phyloP scores from a whole-genome alignment of 2,113 vertebrate species.

The Hydrochoerus hydrochaeris region DNA sequence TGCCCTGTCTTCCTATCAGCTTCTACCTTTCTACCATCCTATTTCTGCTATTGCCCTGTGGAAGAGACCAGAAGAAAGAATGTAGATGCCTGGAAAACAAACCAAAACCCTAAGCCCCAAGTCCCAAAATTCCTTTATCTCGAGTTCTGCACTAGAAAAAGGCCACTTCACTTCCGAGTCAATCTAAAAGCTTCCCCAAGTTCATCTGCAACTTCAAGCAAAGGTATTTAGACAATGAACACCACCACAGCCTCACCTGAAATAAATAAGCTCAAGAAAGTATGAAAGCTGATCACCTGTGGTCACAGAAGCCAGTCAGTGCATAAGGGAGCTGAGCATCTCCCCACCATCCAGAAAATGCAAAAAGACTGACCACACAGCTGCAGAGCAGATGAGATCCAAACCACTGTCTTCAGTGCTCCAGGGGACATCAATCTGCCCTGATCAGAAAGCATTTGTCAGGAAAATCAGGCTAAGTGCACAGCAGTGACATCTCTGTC shows the following conservation, averaged over 20 bases:
- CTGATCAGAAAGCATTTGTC: neutral
- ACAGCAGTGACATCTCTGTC: neutral
- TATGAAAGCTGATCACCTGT: neutral
- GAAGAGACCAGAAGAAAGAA: neutral
- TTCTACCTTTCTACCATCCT: neutral
- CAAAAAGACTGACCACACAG: neutral
- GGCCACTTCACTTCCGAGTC: neutral
- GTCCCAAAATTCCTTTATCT: neutral
- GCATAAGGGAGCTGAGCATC: neutral
- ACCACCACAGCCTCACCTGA: neutral
- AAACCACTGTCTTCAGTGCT: neutral
- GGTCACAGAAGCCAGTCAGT: neutral
- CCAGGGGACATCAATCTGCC: neutral
- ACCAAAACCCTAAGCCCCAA: neutral
- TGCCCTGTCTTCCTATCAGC: neutral
- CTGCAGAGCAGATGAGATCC: neutral
- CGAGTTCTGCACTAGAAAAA: neutral
- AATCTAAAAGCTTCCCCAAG: neutral
- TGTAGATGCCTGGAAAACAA: neutral
- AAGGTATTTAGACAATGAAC: slow-evolving; percentile 8
- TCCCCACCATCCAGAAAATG: neutral
- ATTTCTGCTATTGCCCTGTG: neutral
- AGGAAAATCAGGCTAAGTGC: neutral
- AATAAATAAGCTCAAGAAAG: neutral
- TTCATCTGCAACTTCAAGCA: neutral